Percentiles rank a stretch among this genome's conserved stretches.
Conservation (phyloP, 2,797 vertebrate genomes). For the Astyanax mexicanus region DNA sequence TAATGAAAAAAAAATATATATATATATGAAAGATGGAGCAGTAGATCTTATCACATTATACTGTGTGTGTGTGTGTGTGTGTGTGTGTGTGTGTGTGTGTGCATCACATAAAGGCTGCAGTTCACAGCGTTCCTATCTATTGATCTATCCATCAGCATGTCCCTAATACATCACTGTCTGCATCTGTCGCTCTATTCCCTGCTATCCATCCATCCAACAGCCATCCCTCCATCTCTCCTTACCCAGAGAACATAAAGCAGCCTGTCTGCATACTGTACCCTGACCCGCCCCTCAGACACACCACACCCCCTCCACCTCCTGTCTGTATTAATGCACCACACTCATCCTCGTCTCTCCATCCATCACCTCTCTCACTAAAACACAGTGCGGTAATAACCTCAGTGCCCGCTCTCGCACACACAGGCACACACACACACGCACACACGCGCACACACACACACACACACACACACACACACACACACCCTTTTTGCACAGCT, state of each 20-base stretch:
- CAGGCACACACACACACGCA: too few species aligned
- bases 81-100: neutral
- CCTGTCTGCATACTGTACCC: neutral
- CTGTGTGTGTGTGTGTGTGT: neutral
- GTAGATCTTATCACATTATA: neutral
- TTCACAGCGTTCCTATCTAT: conserved; percentile 21
- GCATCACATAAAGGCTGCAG: neutral
- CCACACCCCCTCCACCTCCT: neutral
- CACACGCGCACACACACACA: too few species aligned
- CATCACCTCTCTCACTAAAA: neutral
- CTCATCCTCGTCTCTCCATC: neutral
- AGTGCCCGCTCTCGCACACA: too few species aligned
- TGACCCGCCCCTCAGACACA: neutral
- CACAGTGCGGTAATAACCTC: conserved; percentile 10
- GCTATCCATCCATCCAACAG: conserved; percentile 39
- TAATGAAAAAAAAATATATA: neutral
- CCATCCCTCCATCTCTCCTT: conserved; percentile 2
- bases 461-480: too few species aligned
- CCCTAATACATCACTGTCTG: conserved; percentile 49
- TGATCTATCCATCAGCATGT: conserved; percentile 50
- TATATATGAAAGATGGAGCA: neutral
- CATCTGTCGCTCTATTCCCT: conserved; percentile 24
- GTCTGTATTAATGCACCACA: conserved; percentile 8
- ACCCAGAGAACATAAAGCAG: conserved; percentile 22
- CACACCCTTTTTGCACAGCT: conserved; percentile 13